Evolutionary conservation across 2,888 invertebrate species (phyloP), one percentile per base, ranked within the genome.

Genomic region (Pseudococcus jackbeardsleyi): DNA sequence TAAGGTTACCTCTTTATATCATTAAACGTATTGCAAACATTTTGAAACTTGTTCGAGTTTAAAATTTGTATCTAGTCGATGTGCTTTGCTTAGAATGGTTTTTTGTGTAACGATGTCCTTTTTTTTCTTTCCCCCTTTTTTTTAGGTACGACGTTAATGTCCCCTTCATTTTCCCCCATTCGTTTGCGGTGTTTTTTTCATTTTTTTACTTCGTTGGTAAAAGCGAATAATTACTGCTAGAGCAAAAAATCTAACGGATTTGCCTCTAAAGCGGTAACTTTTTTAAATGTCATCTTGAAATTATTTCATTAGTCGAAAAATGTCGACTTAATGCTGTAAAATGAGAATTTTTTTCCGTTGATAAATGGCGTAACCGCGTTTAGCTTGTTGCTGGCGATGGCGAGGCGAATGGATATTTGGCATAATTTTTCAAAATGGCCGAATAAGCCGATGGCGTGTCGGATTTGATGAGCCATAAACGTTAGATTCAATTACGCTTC

Each of bases 11-110:
- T 82, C 19, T 82, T 82, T 82, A 46, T 82, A 46, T 82, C 79
- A 82, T 82, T 82, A 82, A 82, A 82, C 46, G 46, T 82, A 82
- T 82, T 82, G 46, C 79, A 82, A 82, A 82, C 79, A 46, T 82
- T 82, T 82, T 82, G 42, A 46, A 82, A 82, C 79, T 82, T 82
- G 39, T 82, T 82, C 79, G 46, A 82, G 19, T 82, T 82, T 82
- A 46, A 82, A 82, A 82, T 82, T 82, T 82, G 79, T 82, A 46
- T 9, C 46, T 22, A 22, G 64, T 22, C 19, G 5, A 9, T 64
- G 79, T 82, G 46, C 42, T 39, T 26, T 42, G 33, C 19, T 15
- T 2, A 64, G 79, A n/a, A 82, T 19, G 39, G 11, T 82, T 79
- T 79, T 79, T 42, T 79, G 79, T 39, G 68, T 9, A 19, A 68